Evolutionary conservation across 1,140 invertebrate species (phyloP).

Genomic region (Archegozetes longisetosus): DNA sequence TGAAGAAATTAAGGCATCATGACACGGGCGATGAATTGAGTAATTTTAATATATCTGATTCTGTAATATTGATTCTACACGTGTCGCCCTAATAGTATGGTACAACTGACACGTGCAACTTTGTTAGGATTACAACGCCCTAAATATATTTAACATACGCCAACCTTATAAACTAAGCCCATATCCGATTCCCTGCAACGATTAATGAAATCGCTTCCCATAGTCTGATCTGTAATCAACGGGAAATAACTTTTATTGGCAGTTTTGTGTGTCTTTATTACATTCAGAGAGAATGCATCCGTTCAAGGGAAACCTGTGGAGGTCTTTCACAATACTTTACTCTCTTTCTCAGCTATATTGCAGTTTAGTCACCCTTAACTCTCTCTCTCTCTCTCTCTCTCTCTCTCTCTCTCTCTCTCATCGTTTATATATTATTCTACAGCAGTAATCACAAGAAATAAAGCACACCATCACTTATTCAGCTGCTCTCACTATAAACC

Average conservation of each 20-base stretch:
- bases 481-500: too few relatives aligned
- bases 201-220: not conserved
- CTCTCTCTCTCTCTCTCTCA: too few relatives aligned
- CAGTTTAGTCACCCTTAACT: too few relatives aligned
- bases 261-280: not conserved
- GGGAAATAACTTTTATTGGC: not conserved
- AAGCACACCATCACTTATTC: too few relatives aligned
- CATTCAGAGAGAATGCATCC: not conserved
- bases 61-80: not conserved
- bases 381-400: too few relatives aligned
- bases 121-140: not conserved
- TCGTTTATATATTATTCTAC: too few relatives aligned
- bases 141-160: not conserved
- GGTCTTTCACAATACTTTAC: too few relatives aligned
- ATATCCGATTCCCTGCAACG: not conserved
- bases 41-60: too few relatives aligned
- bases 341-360: too few relatives aligned
- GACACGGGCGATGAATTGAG: too few relatives aligned
- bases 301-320: not conserved
- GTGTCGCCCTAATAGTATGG: not conserved
- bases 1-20: not conserved
- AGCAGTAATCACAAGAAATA: too few relatives aligned
- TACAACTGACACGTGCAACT: not conserved
- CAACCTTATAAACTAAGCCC: not conserved
- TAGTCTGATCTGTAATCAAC: not conserved